phyloP scores from a whole-genome alignment of 2,888 invertebrate species.

The Carcina quercana region DNA sequence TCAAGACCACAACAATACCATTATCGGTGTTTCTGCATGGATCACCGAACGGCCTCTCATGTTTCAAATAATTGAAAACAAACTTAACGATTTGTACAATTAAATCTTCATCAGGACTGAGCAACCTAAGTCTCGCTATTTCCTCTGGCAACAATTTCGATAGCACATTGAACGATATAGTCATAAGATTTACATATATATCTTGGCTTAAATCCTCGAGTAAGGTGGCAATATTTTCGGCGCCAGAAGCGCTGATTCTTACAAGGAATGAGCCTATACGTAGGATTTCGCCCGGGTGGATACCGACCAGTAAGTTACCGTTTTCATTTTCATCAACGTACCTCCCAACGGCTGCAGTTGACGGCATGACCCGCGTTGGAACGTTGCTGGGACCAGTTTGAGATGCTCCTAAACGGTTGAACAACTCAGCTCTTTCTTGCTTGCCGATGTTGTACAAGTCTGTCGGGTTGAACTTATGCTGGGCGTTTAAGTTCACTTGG shows the following conservation, averaged over 20 bases:
- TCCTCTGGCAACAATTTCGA: constrained; percentile 48
- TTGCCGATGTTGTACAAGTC: constrained; percentile 43
- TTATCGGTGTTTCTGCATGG: constrained; percentile 39
- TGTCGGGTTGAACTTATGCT: constrained; percentile 54
- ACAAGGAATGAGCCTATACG: constrained; percentile 48
- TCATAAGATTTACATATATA: constrained; percentile 52
- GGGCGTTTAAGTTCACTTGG: constrained; percentile 54
- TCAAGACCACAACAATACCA: constrained; percentile 46
- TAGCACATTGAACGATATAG: constrained; percentile 48
- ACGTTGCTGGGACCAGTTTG: constrained; percentile 35
- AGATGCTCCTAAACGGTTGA: constrained; percentile 46
- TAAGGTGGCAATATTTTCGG: constrained; percentile 46
- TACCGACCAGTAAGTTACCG: constrained; percentile 35
- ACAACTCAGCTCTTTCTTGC: constrained; percentile 45
- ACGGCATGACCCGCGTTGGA: constrained; percentile 35
- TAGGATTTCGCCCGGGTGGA: constrained; percentile 56
- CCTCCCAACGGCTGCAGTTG: constrained; percentile 28
- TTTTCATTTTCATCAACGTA: constrained; percentile 30
- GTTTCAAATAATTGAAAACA: constrained; percentile 58
- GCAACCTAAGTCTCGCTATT: constrained; percentile 42
- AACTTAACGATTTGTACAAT: constrained; percentile 56
- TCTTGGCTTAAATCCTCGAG: constrained; percentile 54
- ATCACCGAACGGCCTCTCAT: constrained; percentile 50
- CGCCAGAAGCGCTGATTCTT: constrained; percentile 47
- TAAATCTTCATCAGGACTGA: constrained; percentile 58